These are phyloP conservation scores for Pyrochroa serraticornis DNA, from an alignment of 2,888 invertebrate genomes.

Conservation along the genomic window DNA sequence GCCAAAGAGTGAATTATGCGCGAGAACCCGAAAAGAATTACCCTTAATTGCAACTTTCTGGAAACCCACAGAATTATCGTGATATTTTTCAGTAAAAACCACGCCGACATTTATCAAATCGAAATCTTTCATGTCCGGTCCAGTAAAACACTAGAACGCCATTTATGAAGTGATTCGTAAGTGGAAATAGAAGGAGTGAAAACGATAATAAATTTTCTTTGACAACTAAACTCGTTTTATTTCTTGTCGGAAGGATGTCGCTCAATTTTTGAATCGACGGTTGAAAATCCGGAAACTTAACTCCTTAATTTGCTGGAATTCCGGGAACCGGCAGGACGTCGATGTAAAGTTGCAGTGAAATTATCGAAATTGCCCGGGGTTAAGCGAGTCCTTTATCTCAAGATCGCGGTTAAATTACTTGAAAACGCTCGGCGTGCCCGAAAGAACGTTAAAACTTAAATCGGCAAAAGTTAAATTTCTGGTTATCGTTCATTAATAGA, in stretches of 20 bases:
- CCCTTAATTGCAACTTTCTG: too few relatives aligned
- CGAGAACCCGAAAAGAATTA: too few relatives aligned
- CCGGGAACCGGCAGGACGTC: conserved; percentile 3
- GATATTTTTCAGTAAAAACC: neutral
- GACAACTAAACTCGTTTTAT: neutral
- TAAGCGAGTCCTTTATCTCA: conserved; percentile 29
- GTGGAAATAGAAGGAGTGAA: neutral
- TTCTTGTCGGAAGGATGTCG: too few relatives aligned
- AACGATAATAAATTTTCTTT: neutral
- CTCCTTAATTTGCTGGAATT: neutral
- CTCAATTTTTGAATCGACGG: too few relatives aligned
- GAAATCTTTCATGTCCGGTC: neutral
- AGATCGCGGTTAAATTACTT: conserved; percentile 25
- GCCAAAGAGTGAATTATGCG: too few relatives aligned
- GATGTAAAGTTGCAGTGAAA: conserved; percentile 27
- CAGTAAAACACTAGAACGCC: conserved; percentile 1
- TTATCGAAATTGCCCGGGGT: conserved; percentile 28
- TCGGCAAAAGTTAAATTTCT: conserved; percentile 25
- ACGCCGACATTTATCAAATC: neutral
- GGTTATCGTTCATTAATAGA: conserved; percentile 25
- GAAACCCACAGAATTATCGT: too few relatives aligned
- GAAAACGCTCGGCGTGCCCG: conserved; percentile 19
- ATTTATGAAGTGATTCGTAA: neutral
- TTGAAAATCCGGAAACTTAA: neutral
- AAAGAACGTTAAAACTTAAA: conserved; percentile 16